Percentiles rank a stretch among this genome's conserved stretches.
phyloP scores from a whole-genome alignment of 92 coral and sea anemone genomes.

The Diadumene lineata region DNA sequence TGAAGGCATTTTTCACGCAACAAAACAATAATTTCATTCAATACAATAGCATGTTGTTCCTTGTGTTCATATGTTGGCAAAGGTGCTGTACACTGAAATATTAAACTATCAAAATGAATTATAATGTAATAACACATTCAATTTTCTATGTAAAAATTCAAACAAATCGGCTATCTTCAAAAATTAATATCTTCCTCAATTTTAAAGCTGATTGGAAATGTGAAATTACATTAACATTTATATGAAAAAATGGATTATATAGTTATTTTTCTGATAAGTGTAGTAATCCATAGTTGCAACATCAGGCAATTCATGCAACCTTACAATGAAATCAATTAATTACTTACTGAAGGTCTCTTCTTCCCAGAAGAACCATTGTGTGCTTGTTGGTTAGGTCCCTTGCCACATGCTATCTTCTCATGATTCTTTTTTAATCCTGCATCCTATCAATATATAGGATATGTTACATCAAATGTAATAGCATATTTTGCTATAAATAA shows the following conservation, averaged over 20 bases:
- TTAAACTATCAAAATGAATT: too few species aligned
- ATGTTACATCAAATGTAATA: background rate
- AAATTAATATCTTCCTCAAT: background rate
- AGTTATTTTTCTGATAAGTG: background rate
- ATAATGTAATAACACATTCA: too few species aligned
- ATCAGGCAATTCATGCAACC: background rate
- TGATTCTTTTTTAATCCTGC: background rate
- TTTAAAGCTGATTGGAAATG: background rate
- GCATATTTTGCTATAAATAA: background rate
- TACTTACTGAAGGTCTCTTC: background rate
- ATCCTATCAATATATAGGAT: background rate
- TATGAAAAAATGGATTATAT: background rate
- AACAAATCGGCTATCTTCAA: background rate
- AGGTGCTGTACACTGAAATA: background rate
- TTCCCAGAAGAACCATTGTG: background rate
- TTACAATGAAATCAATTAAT: background rate
- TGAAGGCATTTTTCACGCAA: background rate
- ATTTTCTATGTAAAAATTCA: too few species aligned
- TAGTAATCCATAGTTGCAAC: background rate
- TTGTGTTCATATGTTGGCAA: background rate
- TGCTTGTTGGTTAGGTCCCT: background rate
- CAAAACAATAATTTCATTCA: too few species aligned
- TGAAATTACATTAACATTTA: too few species aligned
- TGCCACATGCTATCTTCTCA: background rate
- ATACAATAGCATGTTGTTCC: too few species aligned